Percentiles rank a stretch among this genome's conserved stretches.
These are phyloP conservation scores for Drosophila prolongata DNA, from an alignment of 2,888 invertebrate genomes.

Conservation along the genomic window DNA sequence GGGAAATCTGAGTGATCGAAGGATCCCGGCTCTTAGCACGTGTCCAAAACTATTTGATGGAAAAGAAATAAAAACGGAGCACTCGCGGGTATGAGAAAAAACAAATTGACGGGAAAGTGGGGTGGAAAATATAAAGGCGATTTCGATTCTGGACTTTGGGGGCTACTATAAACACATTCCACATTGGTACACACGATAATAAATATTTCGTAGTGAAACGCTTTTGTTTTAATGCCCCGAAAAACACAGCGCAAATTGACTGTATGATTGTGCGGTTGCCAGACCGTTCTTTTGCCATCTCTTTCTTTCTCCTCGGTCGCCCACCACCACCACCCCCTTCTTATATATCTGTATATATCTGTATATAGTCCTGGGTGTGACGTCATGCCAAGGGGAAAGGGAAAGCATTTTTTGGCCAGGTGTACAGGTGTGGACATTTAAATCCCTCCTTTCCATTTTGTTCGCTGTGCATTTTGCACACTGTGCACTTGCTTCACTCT, in stretches of 20 bases:
- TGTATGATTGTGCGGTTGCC: conserved; percentile 73
- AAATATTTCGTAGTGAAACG: conserved; percentile 75
- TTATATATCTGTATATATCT: conserved; percentile 1
- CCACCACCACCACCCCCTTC: not conserved
- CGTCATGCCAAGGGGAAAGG: conserved; percentile 48
- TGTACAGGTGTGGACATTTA: conserved; percentile 26
- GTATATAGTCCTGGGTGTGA: conserved; percentile 46
- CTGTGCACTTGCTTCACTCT: conserved; percentile 15
- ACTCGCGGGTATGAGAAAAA: conserved; percentile 9
- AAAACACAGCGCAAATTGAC: conserved; percentile 78
- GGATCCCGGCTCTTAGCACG: conserved; percentile 21
- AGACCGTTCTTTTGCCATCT: conserved; percentile 32
- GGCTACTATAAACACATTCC: conserved; percentile 75
- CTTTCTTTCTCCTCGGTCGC: too few species aligned
- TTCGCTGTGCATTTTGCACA: not conserved
- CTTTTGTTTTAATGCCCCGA: conserved; percentile 79
- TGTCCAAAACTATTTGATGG: conserved; percentile 7
- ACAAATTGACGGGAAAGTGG: not conserved
- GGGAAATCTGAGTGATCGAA: conserved; percentile 5
- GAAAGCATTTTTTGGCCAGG: conserved; percentile 6
- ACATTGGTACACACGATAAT: conserved; percentile 58
- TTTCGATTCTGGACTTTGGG: conserved; percentile 16
- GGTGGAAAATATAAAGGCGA: conserved; percentile 1
- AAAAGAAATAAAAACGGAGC: not conserved
- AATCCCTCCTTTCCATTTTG: not conserved